These are phyloP conservation scores for Dromius quadrimaculatus DNA, from an alignment of 2,888 invertebrate genomes.

Conservation along the genomic window DNA sequence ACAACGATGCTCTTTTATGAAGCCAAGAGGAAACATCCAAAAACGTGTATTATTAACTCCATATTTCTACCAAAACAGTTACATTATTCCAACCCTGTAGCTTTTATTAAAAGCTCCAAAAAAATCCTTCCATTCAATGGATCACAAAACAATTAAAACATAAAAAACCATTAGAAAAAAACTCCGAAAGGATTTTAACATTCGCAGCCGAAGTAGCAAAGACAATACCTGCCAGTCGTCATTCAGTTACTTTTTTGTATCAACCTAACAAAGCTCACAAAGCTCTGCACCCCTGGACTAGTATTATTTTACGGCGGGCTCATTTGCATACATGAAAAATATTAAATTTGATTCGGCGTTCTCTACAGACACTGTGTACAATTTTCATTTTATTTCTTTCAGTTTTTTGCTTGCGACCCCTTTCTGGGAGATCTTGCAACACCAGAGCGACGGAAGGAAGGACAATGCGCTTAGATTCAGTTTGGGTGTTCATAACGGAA, in stretches of 20 bases:
- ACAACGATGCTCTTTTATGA: background rate
- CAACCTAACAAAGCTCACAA: conserved; percentile 40
- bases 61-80: conserved; percentile 7
- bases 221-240: conserved; percentile 37
- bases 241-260: conserved; percentile 42
- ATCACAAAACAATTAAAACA: conserved; percentile 33
- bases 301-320: conserved; percentile 47
- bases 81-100: background rate
- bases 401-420: conserved; percentile 55
- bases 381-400: conserved; percentile 59
- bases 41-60: background rate
- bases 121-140: conserved; percentile 19
- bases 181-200: conserved; percentile 11
- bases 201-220: conserved; percentile 26
- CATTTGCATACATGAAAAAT: conserved; percentile 48
- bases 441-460: conserved; percentile 2
- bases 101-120: conserved; percentile 13
- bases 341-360: conserved; percentile 34
- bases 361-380: conserved; percentile 35
- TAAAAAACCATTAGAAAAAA: conserved; percentile 12
- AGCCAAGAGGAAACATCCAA: background rate
- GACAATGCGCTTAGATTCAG: background rate
- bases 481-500: background rate
- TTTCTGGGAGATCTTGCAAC: conserved; percentile 23
- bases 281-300: conserved; percentile 19